Conservation (phyloP, 2,797 vertebrate species). For the Takifugu rubripes region DNA sequence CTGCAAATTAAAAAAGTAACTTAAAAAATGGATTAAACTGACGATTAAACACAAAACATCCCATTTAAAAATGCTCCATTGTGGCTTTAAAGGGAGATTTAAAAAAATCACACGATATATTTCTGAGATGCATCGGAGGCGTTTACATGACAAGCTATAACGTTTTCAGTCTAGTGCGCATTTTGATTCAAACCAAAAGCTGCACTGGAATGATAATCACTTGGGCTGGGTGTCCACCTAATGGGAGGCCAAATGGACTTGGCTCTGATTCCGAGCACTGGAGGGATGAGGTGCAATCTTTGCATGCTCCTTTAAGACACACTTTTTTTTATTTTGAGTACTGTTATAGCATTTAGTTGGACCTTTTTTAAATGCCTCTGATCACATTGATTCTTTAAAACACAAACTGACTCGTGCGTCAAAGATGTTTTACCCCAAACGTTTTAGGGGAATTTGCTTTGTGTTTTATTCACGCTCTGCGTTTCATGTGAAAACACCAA, state of each 20-base stretch:
- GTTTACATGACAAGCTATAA: conserved; percentile 43
- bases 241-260: conserved; percentile 46
- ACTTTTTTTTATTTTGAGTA: conserved; percentile 16
- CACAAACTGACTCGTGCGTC: conserved; percentile 12
- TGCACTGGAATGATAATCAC: conserved; percentile 25
- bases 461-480: conserved; percentile 31
- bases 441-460: conserved; percentile 11
- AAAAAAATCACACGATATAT: background rate
- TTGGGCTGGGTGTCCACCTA: conserved; percentile 31
- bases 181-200: conserved; percentile 23
- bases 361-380: conserved; percentile 38
- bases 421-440: conserved; percentile 18
- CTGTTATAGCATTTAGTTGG: conserved; percentile 41
- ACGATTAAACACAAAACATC: conserved; percentile 9
- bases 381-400: conserved; percentile 4
- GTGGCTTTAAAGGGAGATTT: conserved; percentile 16
- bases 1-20: conserved; percentile 10
- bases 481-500: conserved; percentile 34
- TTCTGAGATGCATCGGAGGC: conserved; percentile 30
- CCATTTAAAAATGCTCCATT: conserved; percentile 8
- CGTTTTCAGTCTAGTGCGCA: conserved; percentile 25
- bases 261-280: conserved; percentile 24
- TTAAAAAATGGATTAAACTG: conserved; percentile 29
- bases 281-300: conserved; percentile 25
- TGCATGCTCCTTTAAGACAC: conserved; percentile 19